Evolutionary conservation across 2,797 vertebrate species (phyloP), one percentile per base, ranked within the genome.

Genomic region (Acrossocheilus fasciatus): DNA sequence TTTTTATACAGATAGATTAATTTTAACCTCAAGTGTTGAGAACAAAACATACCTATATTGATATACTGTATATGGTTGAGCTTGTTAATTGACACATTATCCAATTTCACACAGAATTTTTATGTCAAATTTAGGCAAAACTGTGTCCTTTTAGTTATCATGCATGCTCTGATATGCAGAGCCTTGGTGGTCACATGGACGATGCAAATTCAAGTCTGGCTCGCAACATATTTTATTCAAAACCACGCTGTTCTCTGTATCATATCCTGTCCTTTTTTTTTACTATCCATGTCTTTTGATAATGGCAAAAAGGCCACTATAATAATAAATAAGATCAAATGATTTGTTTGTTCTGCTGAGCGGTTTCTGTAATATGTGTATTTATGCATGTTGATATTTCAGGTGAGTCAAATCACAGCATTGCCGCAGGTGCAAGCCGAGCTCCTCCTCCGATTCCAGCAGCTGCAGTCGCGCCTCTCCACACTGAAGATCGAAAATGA

Each of bases 401-500:
- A 99, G 98, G 96, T 97, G 90, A 97, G 94, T 2, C 98, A 99
- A 93, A 96, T 99, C 0, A 97, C 97, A 75, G 97, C 97, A 47
- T 96, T 99, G 90, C 97, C 97, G 0, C 98, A 98, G 4, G 95
- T 99, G n/a, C 98, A 99, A 94, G 96, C 97, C 0, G 98, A 99
- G 91, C 90, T 99, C 64, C 94, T 96, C 6, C 97, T 98, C 87
- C 95, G 98, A 69, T 98, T 98, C 91, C 97, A 98, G 83, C 98
- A 99, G 90, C 92, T 99, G 45, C 98, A 99, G 94, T 98, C 97
- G 15, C 96, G 98, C 5, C 91, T 99, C 82, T 96, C 97, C 0
- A 98, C 98, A 0, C 96, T 99, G 36, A 97, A 98, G 94, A 98
- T 99, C 6, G 98, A 99, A 91, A 99, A 98, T 0, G 98, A 99